phyloP scores from a whole-genome alignment of 35 echinoderm and acorn worm species.

The Heliocidaris erythrogramma region DNA sequence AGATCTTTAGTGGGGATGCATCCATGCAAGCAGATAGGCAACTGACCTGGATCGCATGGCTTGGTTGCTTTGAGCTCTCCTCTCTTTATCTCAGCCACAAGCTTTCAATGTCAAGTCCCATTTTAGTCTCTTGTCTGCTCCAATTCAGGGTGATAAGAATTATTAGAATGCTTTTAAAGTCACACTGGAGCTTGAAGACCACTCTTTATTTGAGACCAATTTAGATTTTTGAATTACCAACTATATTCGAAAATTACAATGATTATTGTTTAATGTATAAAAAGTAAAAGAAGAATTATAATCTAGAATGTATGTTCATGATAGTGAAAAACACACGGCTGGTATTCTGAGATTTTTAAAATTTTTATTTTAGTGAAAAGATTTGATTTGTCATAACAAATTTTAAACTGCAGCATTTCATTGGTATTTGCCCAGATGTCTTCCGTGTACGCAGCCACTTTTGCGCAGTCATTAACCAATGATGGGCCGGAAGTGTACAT shows the following conservation, averaged over 20 bases:
- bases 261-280: background rate
- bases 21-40: background rate
- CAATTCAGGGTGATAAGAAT: background rate
- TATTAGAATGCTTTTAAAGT: background rate
- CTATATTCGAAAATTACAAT: background rate
- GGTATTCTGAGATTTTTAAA: no score
- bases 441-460: no score
- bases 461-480: no score
- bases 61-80: background rate
- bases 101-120: conserved; percentile 9
- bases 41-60: background rate
- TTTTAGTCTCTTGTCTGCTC: conserved; percentile 16
- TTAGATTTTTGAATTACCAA: background rate
- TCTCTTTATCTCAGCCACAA: background rate
- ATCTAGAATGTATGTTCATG: background rate
- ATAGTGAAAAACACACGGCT: no score
- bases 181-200: background rate
- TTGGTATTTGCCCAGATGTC: no score
- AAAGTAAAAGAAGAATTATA: background rate
- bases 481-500: no score
- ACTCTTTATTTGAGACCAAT: background rate
- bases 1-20: background rate
- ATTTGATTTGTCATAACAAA: no score
- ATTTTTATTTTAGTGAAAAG: no score
- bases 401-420: no score